Base-by-base conservation (phyloP, 2,797 vertebrate genomes). In the Leptodactylus fallax region DNA sequence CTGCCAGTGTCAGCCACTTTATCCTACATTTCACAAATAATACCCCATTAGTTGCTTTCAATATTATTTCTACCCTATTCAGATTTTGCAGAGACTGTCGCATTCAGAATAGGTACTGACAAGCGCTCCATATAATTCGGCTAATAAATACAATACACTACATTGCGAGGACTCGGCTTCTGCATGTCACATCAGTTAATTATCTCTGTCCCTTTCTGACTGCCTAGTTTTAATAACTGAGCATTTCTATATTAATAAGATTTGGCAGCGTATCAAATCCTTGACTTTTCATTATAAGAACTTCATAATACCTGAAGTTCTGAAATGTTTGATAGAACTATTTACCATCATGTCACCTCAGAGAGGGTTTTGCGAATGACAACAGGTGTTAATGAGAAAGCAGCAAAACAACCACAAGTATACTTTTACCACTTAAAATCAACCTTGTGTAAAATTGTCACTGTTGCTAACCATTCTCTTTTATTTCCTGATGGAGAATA, bases 171-270 rank as follows among this genome's bases (percentile, higher is more conserved):
- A 77, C 12, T 14, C 10, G 71, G 45, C 71, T 45, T 49, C 71
- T n/a, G 71, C 3, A 21, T n/a, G 74, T 23, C 74, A 77, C 49
- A 53, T 53, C 56, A 63, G 56, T 81, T 81, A 21, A 63, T 65
- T 63, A 49, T 81, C 21, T 81, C 16, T 3, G 19, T 65, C 56
- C 58, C 17, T 47, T 63, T 47, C 36, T 23, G 58, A 45, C 3
- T 51, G 36, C 58, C 23, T 47, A n/a, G 14, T 17, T 80, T 81
- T 81, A 81, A 81, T 81, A 81, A 81, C 79, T 81, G 79, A 81
- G 79, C 58, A 81, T n/a, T 81, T 81, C 36, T 65, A 65, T n/a
- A 81, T 23, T 81, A 81, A 81, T 81, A 63, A 49, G 8, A 63
- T 81, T 65, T 81, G 79, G 79, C 79, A 65, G 79, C 14, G 17